Base-by-base conservation (phyloP, 1,140 invertebrate genomes). In the Neodiprion virginianus region DNA sequence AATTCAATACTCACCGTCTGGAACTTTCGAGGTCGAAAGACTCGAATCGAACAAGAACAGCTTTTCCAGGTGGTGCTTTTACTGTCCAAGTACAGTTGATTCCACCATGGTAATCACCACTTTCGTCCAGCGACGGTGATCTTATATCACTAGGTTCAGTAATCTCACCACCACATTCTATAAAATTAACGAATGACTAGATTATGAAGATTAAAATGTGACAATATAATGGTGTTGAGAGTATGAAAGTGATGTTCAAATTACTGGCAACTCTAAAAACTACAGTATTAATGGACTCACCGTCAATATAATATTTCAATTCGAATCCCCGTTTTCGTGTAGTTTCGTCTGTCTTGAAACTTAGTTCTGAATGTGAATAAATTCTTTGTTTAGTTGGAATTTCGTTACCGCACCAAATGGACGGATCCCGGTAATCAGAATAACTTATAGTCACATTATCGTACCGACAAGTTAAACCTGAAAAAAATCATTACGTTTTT, bases 61-160 rank as follows among this genome's bases (percentile, higher is more conserved):
- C 91, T 82, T 93, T 92, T 65, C 92, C 89, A 11, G 76, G 17
- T 0, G 94, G 93, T 23, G 95, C 95, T 73, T 90, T 91, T 61
- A 98, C 93, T 53, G 89, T 83, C 96, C 96, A 98, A 0, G 91
- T 91, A 86, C 96, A 98, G 78, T 93, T 92, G 40, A 91, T 88
- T 70, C 90, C 87, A 49, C 88, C 86, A 8, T 86, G 83, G 66
- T 88, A 88, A 53, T 87, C 85, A 9, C 78, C 78, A 2, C 79
- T 73, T 8, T 49, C 82, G 53, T 28, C 86, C 80, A 84, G 88
- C 76, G 53, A 61, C 8, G 23, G 82, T 75, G 76, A 89, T 83
- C 84, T 74, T 72, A 81, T 71, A 89, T 88, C 21, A 75, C 69
- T 28, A 1, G 88, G 84, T 21, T 82, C 78, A 0, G 86, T 92